phyloP scores from a whole-genome alignment of 2,888 invertebrate genomes.

The Cheilosia pagana region DNA sequence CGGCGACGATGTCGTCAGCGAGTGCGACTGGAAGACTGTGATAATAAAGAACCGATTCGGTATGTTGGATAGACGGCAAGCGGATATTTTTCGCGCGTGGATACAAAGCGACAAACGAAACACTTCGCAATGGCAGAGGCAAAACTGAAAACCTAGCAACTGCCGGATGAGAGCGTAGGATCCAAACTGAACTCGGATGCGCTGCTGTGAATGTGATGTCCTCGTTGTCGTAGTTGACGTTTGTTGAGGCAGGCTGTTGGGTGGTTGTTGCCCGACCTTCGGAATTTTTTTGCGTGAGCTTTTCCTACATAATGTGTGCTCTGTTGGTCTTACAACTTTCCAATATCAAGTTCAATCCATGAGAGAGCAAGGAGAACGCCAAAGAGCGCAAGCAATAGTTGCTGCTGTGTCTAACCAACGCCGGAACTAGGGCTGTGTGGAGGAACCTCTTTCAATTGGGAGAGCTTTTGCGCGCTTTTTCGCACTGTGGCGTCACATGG shows the following conservation, averaged over 20 bases:
- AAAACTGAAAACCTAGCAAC: conserved; percentile 63
- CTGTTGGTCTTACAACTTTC: conserved; percentile 59
- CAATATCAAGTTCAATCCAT: conserved; percentile 64
- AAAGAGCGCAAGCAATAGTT: background rate
- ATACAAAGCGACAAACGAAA: conserved; percentile 22
- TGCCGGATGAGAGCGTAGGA: conserved; percentile 67
- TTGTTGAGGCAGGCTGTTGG: conserved; percentile 67
- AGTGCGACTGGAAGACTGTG: conserved; percentile 26
- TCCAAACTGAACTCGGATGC: conserved; percentile 70
- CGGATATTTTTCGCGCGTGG: conserved; percentile 51
- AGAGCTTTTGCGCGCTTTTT: conserved; percentile 30
- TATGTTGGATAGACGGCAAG: background rate
- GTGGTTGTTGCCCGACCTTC: conserved; percentile 57
- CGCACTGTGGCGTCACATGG: conserved; percentile 55
- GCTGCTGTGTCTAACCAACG: background rate
- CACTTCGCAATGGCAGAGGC: background rate
- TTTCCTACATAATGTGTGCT: conserved; percentile 23
- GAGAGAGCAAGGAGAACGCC: conserved; percentile 15
- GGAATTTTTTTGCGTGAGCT: conserved; percentile 66
- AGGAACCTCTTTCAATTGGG: background rate
- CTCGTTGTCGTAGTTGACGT: conserved; percentile 39
- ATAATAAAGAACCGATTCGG: conserved; percentile 24
- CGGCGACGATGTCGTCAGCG: background rate
- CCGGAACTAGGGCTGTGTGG: background rate
- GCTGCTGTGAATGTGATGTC: conserved; percentile 59